A percentile compares a stretch with the other conserved stretches of the same genome.
phyloP scores from a whole-genome alignment of 92 coral and sea anemone genomes.

The Zoanthus gigantus region DNA sequence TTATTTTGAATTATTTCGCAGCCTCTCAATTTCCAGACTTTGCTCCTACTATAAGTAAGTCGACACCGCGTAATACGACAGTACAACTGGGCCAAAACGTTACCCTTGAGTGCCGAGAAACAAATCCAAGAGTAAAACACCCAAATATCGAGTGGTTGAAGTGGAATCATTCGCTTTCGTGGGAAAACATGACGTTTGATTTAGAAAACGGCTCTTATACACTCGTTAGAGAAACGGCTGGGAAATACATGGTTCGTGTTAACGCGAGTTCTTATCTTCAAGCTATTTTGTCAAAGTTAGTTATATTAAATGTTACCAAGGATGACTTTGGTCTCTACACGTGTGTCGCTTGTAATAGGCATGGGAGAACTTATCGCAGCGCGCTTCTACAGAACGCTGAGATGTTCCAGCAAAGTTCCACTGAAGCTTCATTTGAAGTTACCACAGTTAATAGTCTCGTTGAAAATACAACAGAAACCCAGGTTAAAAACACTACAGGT shows the following conservation, averaged over 20 bases:
- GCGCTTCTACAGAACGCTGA: constrained; percentile 62
- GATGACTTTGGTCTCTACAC: constrained; percentile 89
- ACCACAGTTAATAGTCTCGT: neutral
- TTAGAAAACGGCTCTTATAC: constrained; percentile 22
- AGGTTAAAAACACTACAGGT: neutral
- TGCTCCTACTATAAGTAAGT: neutral
- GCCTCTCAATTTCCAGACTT: neutral
- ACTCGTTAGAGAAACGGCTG: neutral
- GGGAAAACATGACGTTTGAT: constrained; percentile 37
- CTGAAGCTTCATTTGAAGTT: neutral
- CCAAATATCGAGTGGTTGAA: constrained; percentile 91
- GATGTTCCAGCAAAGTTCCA: neutral
- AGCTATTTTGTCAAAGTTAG: constrained; percentile 23
- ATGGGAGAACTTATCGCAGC: constrained; percentile 75
- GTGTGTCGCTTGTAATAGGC: constrained; percentile 77
- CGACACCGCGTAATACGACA: constrained; percentile 68
- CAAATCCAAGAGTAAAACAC: constrained; percentile 58
- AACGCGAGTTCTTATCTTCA: neutral
- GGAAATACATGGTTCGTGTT: neutral
- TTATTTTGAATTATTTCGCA: neutral
- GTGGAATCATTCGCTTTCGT: constrained; percentile 70
- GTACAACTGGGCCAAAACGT: constrained; percentile 75
- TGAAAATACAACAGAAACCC: neutral
- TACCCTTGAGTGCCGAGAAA: constrained; percentile 77
- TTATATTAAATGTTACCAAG: constrained; percentile 77